A percentile compares a stretch with the other conserved stretches of the same genome.
Conservation (phyloP, 37 sponge, comb jelly and placozoan genomes). For the Bolinopsis microptera region DNA sequence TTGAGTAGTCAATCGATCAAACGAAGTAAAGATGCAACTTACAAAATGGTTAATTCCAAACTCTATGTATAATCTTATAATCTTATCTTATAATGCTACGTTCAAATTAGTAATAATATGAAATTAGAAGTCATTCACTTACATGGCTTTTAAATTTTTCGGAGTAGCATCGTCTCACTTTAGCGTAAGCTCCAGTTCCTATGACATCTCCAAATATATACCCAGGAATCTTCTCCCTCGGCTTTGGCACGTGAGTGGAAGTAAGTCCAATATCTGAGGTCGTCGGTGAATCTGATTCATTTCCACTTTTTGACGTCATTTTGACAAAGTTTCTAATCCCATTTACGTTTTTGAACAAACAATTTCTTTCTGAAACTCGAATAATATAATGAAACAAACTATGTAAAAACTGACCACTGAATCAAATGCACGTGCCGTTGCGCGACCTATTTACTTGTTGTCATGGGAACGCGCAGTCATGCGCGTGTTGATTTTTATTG, state of each 20-base stretch:
- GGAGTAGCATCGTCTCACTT: conserved; percentile 81
- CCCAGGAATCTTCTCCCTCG: conserved; percentile 45
- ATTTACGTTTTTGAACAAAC: not conserved
- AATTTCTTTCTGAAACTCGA: no score
- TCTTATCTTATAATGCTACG: no score
- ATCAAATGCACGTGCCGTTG: not conserved
- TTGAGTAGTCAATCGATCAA: no score
- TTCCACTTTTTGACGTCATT: no score
- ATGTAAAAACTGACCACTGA: not conserved
- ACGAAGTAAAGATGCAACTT: not conserved
- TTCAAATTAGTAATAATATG: no score
- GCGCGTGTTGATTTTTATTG: no score
- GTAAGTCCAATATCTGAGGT: not conserved
- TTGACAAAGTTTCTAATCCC: no score
- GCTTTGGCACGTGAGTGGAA: not conserved
- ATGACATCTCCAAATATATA: conserved; percentile 66
- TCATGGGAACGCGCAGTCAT: not conserved
- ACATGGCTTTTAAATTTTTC: conserved; percentile 68
- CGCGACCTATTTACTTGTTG: not conserved
- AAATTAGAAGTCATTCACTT: not conserved
- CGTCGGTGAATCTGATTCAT: not conserved
- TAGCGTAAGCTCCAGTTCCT: conserved; percentile 92
- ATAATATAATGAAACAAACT: no score
- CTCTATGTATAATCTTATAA: no score
- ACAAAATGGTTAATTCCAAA: not conserved